A percentile compares a stretch with the other conserved stretches of the same genome.
phyloP scores from a whole-genome alignment of 2,888 invertebrate species.

The Alitta virens region DNA sequence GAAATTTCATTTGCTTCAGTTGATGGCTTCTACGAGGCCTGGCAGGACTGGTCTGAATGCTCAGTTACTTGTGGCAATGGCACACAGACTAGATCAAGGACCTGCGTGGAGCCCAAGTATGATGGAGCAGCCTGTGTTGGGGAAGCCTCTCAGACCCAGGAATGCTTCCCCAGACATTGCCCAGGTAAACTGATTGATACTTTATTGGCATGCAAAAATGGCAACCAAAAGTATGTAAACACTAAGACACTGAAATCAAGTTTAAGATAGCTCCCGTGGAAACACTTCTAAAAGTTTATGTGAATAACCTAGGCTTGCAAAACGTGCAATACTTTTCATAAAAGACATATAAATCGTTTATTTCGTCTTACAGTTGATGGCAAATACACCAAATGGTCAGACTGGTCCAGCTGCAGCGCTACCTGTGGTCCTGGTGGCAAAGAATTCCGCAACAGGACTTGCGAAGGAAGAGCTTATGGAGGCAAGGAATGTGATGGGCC shows the following conservation, averaged over 20 bases:
- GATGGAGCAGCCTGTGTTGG: constrained; percentile 11
- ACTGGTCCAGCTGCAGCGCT: constrained; percentile 23
- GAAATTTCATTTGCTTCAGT: no score
- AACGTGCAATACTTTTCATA: no score
- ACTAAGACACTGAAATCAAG: no score
- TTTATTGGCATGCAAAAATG: background rate
- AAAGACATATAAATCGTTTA: no score
- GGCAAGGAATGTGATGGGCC: constrained; percentile 23
- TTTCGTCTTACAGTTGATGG: constrained; percentile 29
- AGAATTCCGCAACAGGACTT: constrained; percentile 17
- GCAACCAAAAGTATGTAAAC: background rate
- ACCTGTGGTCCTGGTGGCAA: constrained; percentile 28
- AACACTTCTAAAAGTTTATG: no score
- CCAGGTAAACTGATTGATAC: no score
- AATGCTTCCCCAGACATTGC: constrained; percentile 4
- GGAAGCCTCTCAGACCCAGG: background rate
- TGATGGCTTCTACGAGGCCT: constrained; percentile 8
- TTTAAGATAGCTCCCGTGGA: no score
- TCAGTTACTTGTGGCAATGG: constrained; percentile 4
- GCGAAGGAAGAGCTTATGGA: constrained; percentile 17
- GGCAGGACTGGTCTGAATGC: constrained; percentile 16
- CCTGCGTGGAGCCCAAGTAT: constrained; percentile 3
- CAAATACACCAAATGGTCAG: constrained; percentile 24
- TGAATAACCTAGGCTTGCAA: no score
- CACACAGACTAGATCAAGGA: background rate